A percentile compares a stretch with the other conserved stretches of the same genome.
phyloP scores from a whole-genome alignment of 2,113 vertebrate species.

The Heliornis fulica region DNA sequence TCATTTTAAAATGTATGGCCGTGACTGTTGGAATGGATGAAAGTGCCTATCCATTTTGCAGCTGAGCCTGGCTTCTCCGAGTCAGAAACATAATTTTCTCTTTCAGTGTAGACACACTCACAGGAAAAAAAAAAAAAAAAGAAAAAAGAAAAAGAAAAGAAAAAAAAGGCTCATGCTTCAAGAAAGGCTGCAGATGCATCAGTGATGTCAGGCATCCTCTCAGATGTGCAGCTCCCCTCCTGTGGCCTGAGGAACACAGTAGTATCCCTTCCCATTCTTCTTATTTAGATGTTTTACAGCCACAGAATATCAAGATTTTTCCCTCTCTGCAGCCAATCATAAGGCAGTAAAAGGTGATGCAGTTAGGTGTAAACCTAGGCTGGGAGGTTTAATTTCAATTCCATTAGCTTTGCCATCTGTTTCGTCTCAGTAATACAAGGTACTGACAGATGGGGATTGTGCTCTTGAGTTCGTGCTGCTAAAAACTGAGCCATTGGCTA shows the following conservation, averaged over 20 bases:
- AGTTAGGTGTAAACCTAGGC: not conserved
- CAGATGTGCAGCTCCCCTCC: not conserved
- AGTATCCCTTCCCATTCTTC: not conserved
- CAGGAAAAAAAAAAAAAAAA: not conserved
- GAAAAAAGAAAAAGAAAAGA: not conserved
- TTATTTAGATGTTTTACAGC: not conserved
- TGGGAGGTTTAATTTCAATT: conserved; percentile 18
- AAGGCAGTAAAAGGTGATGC: not conserved
- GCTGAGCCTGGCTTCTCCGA: not conserved
- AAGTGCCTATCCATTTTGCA: not conserved
- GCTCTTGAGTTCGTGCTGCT: not conserved
- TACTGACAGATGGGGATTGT: not conserved
- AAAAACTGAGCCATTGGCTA: not conserved
- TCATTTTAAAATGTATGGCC: not conserved
- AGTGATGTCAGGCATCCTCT: not conserved
- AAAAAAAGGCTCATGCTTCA: not conserved
- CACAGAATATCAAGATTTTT: not conserved
- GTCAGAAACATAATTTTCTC: not conserved
- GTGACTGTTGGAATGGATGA: not conserved
- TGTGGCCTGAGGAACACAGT: not conserved
- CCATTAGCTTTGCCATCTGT: conserved; percentile 20
- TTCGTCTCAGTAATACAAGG: not conserved
- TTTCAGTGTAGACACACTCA: not conserved
- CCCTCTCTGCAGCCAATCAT: not conserved
- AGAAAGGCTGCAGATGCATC: not conserved